Base-by-base conservation (phyloP, 2,113 vertebrate species). In the Tenebrosternarchus preto region DNA sequence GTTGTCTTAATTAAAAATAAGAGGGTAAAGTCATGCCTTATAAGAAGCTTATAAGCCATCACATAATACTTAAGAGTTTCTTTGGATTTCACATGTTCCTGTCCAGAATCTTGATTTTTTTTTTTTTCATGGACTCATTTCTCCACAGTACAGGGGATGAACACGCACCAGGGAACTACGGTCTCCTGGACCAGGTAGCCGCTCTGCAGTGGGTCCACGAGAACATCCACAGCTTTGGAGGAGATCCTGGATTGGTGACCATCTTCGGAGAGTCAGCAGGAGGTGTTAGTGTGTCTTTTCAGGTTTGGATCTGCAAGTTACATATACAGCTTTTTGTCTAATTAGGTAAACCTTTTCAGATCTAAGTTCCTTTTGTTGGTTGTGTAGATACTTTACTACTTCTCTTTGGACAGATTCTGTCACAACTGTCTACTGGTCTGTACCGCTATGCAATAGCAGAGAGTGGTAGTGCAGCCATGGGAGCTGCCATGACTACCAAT, bases 181-280 rank as follows among this genome's bases (percentile, higher is more conserved):
- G 95, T 0, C 86, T 95, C 59, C 79, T 96, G 80, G 96, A 98
- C 83, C 97, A 98, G 89, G 75, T 98, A 9, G 89, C 94, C 3
- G 95, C 95, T 1, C 93, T 98, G 76, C 92, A 1, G 15, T 98
- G 95, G 96, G 81, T 95, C 73, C 94, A 96, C 86, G 88, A 95
- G 83, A 95, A 98, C 79, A 96, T 97, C 43, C 80, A 89, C 24
- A 88, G 87, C 84, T 98, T 98, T 85, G 95, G 96, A 85, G 96
- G 96, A 78, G 85, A 97, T 84, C 93, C 95, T 33, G 82, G 80
- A 77, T 93, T 86, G 0, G 94, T 98, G 22, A 98, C 96, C 9
- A 92, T 98, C 33, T 93, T 93, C 87, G 97, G 97, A 33, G 92
- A 95, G 81, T 98, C 96, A 68, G 94, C 96, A 16, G 96, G 96